Evolutionary conservation across 2,797 vertebrate species (phyloP), one percentile per base, ranked within the genome.

Genomic region (Coendou prehensilis): DNA sequence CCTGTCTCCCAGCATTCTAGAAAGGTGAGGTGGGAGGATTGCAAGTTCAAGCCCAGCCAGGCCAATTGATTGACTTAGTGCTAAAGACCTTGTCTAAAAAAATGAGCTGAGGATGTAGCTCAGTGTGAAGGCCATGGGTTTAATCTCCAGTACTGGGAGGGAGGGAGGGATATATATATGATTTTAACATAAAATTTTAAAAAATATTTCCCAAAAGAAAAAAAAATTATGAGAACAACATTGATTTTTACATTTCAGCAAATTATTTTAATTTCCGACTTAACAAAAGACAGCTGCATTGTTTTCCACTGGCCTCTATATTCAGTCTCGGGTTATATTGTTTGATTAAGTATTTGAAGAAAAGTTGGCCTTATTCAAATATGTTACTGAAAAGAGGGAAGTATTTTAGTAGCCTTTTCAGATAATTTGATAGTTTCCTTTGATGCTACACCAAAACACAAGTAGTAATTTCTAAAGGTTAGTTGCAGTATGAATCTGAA

Each of bases 381-480:
- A 73, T 28, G 26, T 91, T 30, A 67, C 22, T 95, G 61, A 85
- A 84, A 93, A n/a, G 47, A 17, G 28, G 1, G 8, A 67, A 33
- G 13, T 83, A 71, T 81, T 73, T 91, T 84, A 84, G 28, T 52
- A 82, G 41, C 2, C 41, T 91, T 75, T 57, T 73, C 54, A 73
- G 54, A 20, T 61, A 69, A 47, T 47, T 81, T 81, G 23, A 41
- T 89, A 61, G 28, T 89, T 78, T 50, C 28, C 26, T 92, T 92
- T 94, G 14, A n/a, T 73, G 52, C 30, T 61, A 79, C 18, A 87
- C 33, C 45, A 73, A 71, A 93, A 90, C 54, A 64, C 59, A 91
- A 50, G 28, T 86, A 88, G 22, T 90, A 69, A 8, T 87, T 95
- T 93, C 82, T 87, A 78, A 79, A 94, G 9, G 7, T 93, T 97